Evolutionary conservation across 2,888 invertebrate species (phyloP), one percentile per base, ranked within the genome.

Genomic region (Cheilosia impressa): DNA sequence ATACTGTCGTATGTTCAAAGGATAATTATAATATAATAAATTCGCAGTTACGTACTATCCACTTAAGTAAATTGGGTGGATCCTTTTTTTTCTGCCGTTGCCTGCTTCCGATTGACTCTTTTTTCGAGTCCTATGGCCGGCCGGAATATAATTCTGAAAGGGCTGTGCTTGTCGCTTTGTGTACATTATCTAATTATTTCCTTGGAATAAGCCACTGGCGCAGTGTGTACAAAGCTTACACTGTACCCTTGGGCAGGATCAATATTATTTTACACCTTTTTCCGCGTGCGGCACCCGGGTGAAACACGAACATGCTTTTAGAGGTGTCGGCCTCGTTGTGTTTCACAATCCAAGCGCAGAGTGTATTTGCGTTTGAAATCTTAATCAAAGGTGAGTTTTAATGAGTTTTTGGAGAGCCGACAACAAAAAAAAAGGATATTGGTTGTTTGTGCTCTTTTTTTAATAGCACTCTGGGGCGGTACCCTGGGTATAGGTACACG

Each of bases 371-470:
- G 69, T 79, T 79, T 71, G 69, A 84, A 84, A 69, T 80, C 69
- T 65, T 62, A 76, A 76, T 84, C 80, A 84, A 75, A 84, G 75
- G 53, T 75, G 58, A 60, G 80, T 79, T 71, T 79, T 84, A 84
- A 84, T 75, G 73, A 79, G 83, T 55, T 73, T 73, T 65, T 15
- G 17, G 34, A 27, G 31, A 65, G 41, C 15, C 55, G 45, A 52
- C 27, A 38, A n/a, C n/a, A 60, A 60, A 47, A 57, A 66, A 34
- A 57, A 65, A 34, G 15, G 34, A 13, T 60, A 50, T 52, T 58
- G 57, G 52, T 50, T 66, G 65, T 72, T 60, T 34, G 38, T 55
- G 10, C 4, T 13, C 15, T 41, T 68, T 68, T 55, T 68, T 24
- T 53, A 57, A 38, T 10, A 45, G n/a, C 15, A 17, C 41, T 2